phyloP scores from a whole-genome alignment of 2,888 invertebrate genomes.

The Drosophila sordidula region DNA sequence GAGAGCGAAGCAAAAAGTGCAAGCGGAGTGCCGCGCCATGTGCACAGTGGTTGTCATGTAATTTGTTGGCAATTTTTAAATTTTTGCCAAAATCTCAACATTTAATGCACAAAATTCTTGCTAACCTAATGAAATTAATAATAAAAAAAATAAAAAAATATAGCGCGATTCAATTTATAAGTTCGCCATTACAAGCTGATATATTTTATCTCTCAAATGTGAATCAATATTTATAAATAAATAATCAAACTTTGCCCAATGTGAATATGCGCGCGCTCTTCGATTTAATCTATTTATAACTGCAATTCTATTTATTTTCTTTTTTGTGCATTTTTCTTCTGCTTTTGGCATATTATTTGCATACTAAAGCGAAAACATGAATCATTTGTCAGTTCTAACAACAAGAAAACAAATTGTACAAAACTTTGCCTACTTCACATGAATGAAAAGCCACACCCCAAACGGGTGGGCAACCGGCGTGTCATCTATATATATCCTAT shows the following conservation, averaged over 20 bases:
- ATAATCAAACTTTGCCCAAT: slow-evolving; percentile 9
- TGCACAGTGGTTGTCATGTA: slow-evolving; percentile 39
- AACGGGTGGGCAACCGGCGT: slow-evolving; percentile 6
- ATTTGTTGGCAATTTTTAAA: slow-evolving; percentile 9
- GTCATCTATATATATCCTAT: slow-evolving; percentile 10
- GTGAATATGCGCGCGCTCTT: slow-evolving; percentile 19
- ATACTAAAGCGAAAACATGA: slow-evolving; percentile 28
- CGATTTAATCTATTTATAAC: slow-evolving; percentile 38
- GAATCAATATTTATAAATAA: not conserved
- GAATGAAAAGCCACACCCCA: slow-evolving; percentile 60
- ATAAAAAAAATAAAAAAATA: not conserved
- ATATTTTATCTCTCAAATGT: not conserved
- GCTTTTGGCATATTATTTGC: slow-evolving; percentile 44
- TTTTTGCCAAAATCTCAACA: not conserved
- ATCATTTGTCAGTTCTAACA: slow-evolving; percentile 43
- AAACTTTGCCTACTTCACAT: slow-evolving; percentile 26
- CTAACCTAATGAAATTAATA: too few relatives aligned
- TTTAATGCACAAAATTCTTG: too few relatives aligned
- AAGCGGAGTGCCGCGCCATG: slow-evolving; percentile 10
- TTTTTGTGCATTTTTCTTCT: slow-evolving; percentile 15
- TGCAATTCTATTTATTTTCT: slow-evolving; percentile 28
- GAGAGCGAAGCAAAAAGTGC: slow-evolving; percentile 12
- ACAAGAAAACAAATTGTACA: slow-evolving; percentile 13
- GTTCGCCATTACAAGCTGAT: not conserved
- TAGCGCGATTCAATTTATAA: not conserved